Evolutionary conservation across 2,113 vertebrate genomes (phyloP).

Genomic region (Bos taurus): DNA sequence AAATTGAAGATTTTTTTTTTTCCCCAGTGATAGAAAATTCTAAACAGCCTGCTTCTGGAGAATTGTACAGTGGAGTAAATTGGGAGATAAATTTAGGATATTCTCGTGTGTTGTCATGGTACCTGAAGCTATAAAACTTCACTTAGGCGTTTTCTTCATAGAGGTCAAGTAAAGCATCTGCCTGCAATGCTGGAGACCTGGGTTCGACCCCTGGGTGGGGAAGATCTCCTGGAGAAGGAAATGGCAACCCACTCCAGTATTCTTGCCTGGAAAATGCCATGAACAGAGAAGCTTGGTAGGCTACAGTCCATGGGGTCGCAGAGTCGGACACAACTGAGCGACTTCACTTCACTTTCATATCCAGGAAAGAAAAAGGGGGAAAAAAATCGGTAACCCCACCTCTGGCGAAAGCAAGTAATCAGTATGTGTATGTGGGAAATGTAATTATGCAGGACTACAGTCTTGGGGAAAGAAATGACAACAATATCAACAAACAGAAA

Average conservation of each 20-base stretch:
- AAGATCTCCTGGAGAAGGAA: too few species aligned
- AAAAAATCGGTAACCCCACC: background rate
- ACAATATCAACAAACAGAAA: background rate
- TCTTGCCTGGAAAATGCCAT: too few species aligned
- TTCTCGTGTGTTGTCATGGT: background rate
- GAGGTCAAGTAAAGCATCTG: background rate
- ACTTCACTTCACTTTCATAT: background rate
- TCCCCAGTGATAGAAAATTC: background rate
- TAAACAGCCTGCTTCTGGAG: background rate
- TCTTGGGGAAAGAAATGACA: background rate
- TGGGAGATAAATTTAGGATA: background rate
- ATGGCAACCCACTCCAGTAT: too few species aligned
- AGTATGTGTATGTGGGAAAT: background rate
- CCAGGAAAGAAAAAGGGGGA: background rate
- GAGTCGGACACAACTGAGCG: accelerated
- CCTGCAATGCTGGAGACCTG: too few species aligned
- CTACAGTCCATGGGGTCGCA: too few species aligned
- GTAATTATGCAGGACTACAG: background rate
- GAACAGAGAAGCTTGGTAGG: too few species aligned
- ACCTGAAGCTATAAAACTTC: background rate
- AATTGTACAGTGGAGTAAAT: background rate
- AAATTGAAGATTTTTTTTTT: background rate
- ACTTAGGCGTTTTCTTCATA: background rate
- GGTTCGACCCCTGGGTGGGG: too few species aligned
- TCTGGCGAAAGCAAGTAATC: background rate